A percentile compares a stretch with the other conserved stretches of the same genome.
These are phyloP conservation scores for Pocillopora damicornis DNA, from an alignment of 64 coral and sea anemone species.

Conservation along the genomic window DNA sequence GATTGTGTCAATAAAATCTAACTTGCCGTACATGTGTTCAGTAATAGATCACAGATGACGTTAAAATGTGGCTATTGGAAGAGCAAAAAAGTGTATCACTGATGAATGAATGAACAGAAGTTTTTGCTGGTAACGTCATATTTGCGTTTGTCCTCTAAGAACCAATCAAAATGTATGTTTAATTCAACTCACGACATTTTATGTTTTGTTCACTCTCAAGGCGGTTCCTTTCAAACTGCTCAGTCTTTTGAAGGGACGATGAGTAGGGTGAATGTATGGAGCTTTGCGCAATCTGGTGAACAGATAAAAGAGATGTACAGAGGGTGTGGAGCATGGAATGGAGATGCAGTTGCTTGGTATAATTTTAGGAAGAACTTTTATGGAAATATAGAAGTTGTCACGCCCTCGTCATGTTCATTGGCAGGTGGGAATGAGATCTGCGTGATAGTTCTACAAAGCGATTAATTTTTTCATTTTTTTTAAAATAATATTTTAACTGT, in stretches of 20 bases:
- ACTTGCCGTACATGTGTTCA: too few relatives aligned
- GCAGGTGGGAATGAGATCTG: neutral
- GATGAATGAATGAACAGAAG: too few relatives aligned
- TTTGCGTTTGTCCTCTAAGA: too few relatives aligned
- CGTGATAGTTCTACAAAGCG: too few relatives aligned
- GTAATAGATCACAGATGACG: too few relatives aligned
- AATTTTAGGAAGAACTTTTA: neutral
- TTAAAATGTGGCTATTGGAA: too few relatives aligned
- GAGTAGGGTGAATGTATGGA: slow-evolving; percentile 10
- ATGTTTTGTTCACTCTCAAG: neutral
- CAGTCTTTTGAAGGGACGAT: neutral
- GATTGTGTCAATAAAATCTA: too few relatives aligned
- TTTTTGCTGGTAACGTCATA: too few relatives aligned
- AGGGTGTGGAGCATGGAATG: neutral
- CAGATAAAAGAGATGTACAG: neutral
- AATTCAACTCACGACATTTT: neutral
- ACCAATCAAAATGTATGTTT: neutral
- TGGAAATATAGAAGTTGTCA: neutral
- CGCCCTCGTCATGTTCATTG: neutral
- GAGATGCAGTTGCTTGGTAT: neutral
- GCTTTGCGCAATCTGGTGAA: neutral
- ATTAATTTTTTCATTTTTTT: too few relatives aligned
- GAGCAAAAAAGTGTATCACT: too few relatives aligned
- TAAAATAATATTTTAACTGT: too few relatives aligned
- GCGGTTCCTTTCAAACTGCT: neutral